Conservation (phyloP, 2,888 invertebrate species). For the Hirtodrosophila histrioides region DNA sequence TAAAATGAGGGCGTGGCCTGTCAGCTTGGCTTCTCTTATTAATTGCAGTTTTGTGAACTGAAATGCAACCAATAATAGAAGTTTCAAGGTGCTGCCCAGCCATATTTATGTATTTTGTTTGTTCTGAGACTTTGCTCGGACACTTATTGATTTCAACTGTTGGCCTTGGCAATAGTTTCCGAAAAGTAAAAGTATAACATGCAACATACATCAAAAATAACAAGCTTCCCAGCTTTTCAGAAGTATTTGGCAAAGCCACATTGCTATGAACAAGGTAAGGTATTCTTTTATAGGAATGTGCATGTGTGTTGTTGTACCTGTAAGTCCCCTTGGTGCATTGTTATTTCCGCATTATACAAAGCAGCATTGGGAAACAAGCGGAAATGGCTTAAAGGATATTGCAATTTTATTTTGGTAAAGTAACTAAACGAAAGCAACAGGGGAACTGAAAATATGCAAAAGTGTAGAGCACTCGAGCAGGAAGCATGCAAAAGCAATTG, state of each 20-base stretch:
- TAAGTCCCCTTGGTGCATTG: conserved; percentile 60
- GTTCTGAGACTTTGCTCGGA: conserved; percentile 1
- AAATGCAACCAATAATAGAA: conserved; percentile 16
- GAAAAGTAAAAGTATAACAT: conserved; percentile 32
- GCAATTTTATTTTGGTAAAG: conserved; percentile 59
- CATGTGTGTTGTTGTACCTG: conserved; percentile 30
- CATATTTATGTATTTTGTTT: conserved; percentile 36
- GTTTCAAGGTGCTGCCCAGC: conserved; percentile 29
- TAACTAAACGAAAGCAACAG: conserved; percentile 30
- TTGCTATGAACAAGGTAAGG: conserved; percentile 34
- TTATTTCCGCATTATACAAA: conserved; percentile 74
- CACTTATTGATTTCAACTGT: conserved; percentile 15
- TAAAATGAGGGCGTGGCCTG: not conserved
- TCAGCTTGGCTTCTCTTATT: conserved; percentile 14
- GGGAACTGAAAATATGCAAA: conserved; percentile 54
- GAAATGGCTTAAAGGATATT: conserved; percentile 79
- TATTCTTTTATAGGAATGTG: conserved; percentile 17
- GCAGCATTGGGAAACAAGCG: conserved; percentile 69
- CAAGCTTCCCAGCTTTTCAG: conserved; percentile 20
- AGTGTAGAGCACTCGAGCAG: conserved; percentile 22
- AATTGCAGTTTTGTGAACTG: conserved; percentile 24
- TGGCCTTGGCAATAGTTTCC: conserved; percentile 24
- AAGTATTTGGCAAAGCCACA: conserved; percentile 46
- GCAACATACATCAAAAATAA: conserved; percentile 46
- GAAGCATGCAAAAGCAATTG: conserved; percentile 38